Conservation (phyloP, 2,888 invertebrate genomes). For the Parthenolecanium corni region DNA sequence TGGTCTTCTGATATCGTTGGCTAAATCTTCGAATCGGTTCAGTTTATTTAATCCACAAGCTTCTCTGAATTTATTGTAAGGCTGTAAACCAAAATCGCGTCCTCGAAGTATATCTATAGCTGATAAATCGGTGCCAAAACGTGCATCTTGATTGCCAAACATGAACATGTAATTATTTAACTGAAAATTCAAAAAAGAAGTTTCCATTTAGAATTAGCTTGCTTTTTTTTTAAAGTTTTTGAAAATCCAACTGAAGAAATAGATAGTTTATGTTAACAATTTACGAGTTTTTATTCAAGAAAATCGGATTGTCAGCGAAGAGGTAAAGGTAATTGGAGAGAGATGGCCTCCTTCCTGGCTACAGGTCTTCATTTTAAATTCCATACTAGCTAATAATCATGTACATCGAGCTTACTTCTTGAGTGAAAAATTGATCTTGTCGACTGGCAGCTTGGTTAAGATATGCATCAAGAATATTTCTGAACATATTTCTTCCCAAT, state of each 20-base stretch:
- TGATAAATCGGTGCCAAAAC: constrained; percentile 64
- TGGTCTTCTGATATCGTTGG: background rate
- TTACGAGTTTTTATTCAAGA: too few species aligned
- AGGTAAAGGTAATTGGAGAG: too few species aligned
- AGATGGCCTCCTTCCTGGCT: too few species aligned
- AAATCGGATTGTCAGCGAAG: background rate
- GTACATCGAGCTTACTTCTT: background rate
- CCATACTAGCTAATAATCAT: too few species aligned
- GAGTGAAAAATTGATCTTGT: background rate
- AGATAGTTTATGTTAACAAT: background rate
- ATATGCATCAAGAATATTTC: background rate
- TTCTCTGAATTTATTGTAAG: constrained; percentile 63
- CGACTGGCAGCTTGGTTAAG: background rate
- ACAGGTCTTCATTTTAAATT: too few species aligned
- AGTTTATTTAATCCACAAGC: constrained; percentile 63
- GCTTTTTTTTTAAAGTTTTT: background rate
- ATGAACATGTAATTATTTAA: constrained; percentile 56
- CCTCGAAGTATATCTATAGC: constrained; percentile 75
- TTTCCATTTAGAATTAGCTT: background rate
- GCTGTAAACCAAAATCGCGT: constrained; percentile 72
- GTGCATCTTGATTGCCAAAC: constrained; percentile 53
- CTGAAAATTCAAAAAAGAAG: constrained; percentile 38
- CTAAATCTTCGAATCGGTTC: constrained; percentile 54
- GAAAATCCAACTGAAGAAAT: background rate
- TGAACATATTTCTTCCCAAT: background rate